Evolutionary conservation across 2,797 vertebrate genomes (phyloP).

Genomic region (Acanthopagrus latus): DNA sequence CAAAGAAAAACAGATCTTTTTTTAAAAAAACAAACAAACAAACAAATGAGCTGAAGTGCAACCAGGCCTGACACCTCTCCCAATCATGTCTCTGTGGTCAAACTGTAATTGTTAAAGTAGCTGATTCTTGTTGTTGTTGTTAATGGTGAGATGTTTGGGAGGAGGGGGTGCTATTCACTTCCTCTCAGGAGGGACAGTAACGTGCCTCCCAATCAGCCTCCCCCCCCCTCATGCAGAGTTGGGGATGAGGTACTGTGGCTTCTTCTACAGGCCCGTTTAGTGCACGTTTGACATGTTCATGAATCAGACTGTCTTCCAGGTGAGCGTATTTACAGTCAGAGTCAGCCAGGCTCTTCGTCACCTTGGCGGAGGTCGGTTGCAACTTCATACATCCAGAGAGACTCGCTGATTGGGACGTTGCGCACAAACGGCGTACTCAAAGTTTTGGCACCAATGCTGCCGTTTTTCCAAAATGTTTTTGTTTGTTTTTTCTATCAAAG

Average conservation of each 20-base stretch:
- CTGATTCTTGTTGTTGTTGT: conserved; percentile 5
- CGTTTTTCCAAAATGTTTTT: conserved; percentile 64
- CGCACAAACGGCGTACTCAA: conserved; percentile 66
- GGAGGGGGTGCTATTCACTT: conserved; percentile 15
- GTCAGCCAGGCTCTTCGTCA: conserved; percentile 60
- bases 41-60: conserved; percentile 11
- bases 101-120: conserved; percentile 23
- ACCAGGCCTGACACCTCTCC: conserved; percentile 22
- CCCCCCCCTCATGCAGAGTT: neutral
- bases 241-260: conserved; percentile 68
- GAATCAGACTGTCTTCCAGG: conserved; percentile 68
- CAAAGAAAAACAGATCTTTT: conserved; percentile 28
- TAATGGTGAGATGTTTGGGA: conserved; percentile 2
- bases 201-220: conserved; percentile 28
- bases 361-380: conserved; percentile 77
- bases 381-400: conserved; percentile 73
- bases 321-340: conserved; percentile 77
- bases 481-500: conserved; percentile 70
- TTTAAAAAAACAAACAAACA: conserved; percentile 27
- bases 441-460: conserved; percentile 80
- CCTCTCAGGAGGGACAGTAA: conserved; percentile 32
- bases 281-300: conserved; percentile 70
- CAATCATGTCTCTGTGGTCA: conserved; percentile 9
- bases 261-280: conserved; percentile 59
- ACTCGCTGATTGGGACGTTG: conserved; percentile 69